Percentiles rank a stretch among this genome's conserved stretches.
phyloP scores from a whole-genome alignment of 2,797 vertebrate genomes.

The Petrocephalus schoutedeni region DNA sequence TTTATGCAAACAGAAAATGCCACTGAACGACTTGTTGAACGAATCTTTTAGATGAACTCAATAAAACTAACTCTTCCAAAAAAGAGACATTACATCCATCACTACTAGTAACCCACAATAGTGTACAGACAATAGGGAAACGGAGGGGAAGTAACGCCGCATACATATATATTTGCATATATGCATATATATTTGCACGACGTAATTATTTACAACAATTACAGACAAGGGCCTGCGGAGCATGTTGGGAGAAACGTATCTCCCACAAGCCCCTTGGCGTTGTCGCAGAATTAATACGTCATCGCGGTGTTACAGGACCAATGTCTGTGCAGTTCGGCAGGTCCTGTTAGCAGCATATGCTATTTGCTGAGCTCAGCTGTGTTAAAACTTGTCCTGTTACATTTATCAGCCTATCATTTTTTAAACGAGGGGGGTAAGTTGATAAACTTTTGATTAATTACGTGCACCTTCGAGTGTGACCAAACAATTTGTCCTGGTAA shows the following conservation, averaged over 20 bases:
- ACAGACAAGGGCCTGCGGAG: background rate
- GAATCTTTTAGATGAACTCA: background rate
- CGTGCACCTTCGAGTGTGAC: background rate
- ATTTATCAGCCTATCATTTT: background rate
- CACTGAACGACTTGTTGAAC: too few relatives aligned
- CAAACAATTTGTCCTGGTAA: background rate
- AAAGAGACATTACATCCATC: background rate
- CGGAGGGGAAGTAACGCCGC: background rate
- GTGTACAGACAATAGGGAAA: background rate
- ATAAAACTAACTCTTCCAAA: background rate
- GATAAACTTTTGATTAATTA: background rate
- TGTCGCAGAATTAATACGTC: slow-evolving; percentile 6
- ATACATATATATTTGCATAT: too few relatives aligned
- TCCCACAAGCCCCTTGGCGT: background rate
- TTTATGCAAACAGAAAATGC: too few relatives aligned
- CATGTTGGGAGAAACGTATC: background rate
- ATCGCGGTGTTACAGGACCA: background rate
- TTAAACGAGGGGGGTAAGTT: slow-evolving; percentile 7
- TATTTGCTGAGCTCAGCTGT: background rate
- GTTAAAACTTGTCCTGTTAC: background rate
- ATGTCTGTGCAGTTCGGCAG: background rate
- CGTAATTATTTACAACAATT: too few relatives aligned
- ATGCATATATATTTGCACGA: too few relatives aligned
- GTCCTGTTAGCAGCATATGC: background rate
- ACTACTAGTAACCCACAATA: background rate